Evolutionary conservation across 2,797 vertebrate genomes (phyloP), one percentile per base, ranked within the genome.

Genomic region (Neoniphon sammara): DNA sequence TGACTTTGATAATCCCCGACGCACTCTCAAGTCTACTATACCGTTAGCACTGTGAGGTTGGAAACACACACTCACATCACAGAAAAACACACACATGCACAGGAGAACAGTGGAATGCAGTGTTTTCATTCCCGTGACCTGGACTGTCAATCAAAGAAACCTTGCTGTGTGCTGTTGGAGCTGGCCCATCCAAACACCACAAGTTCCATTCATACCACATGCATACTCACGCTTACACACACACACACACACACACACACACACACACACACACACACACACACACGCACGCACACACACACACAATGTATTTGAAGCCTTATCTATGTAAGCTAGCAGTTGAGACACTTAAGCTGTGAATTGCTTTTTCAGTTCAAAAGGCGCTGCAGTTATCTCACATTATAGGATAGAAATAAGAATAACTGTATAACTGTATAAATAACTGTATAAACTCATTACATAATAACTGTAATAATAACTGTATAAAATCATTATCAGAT

Each of bases 61-160:
- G 31, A 47, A 21, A 20, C 42, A 61, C n/a, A 63, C 31, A n/a
- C 74, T 57, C 53, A 60, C 39, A 73, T 31, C 49, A 61, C 62
- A 34, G 25, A 57, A 21, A 64, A 57, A 52, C 54, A 6, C 20
- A 30, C 5, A 17, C 54, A 20, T 20, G 60, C 49, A 66, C 4
- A 71, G 25, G 17, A 34, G 30, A 52, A 42, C 14, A 30, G 46
- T 67, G 78, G 77, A 88, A 90, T 90, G 79, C 63, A 52, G 57
- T 85, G 86, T 91, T 92, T 91, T 90, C 75, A 80, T 89, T 88
- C 52, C 25, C 18, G 21, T 20, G 59, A 82, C 70, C 75, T 64
- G 39, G 23, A n/a, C 83, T 92, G 86, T 86, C 88, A 88, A 75
- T 89, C 85, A 89, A 8, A 69, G 25, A 73, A 79, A 81, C 77